These are phyloP conservation scores for Heterohyrax brucei DNA, from an alignment of 2,797 vertebrate species.

Conservation along the genomic window DNA sequence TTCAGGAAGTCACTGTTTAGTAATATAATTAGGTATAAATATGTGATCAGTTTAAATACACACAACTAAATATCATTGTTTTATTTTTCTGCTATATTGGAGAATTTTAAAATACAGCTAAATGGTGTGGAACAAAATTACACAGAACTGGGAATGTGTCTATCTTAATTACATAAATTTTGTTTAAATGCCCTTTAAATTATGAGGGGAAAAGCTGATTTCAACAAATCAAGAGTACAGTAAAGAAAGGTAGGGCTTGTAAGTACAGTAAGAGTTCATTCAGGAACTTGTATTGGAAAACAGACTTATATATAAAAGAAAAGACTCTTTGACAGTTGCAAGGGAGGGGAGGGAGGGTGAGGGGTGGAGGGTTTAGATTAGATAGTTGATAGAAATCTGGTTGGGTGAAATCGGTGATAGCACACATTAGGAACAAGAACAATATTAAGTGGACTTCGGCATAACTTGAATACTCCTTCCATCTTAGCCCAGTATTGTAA, in stretches of 20 bases:
- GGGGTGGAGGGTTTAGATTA: no score
- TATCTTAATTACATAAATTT: constrained; percentile 8
- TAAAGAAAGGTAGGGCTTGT: not conserved
- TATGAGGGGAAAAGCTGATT: not conserved
- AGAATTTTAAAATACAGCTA: constrained; percentile 40
- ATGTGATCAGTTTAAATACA: not conserved
- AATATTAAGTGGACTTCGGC: no score
- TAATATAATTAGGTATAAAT: not conserved
- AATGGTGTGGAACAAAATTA: not conserved
- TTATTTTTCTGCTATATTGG: not conserved
- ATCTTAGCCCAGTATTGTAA: no score
- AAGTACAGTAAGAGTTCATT: not conserved
- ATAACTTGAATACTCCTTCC: no score
- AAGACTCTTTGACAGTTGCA: no score
- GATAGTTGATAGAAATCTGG: no score
- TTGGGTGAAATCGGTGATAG: no score
- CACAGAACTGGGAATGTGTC: not conserved
- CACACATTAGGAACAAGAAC: no score
- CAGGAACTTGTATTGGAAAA: not conserved
- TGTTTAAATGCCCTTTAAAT: not conserved
- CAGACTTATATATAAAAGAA: no score
- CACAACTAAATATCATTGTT: not conserved
- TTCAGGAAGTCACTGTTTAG: not conserved
- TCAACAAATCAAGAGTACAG: not conserved
- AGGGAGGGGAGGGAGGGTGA: no score